Percentiles rank a stretch among this genome's conserved stretches.
phyloP scores from a whole-genome alignment of 2,888 invertebrate genomes.

The Eilema griseolum region DNA sequence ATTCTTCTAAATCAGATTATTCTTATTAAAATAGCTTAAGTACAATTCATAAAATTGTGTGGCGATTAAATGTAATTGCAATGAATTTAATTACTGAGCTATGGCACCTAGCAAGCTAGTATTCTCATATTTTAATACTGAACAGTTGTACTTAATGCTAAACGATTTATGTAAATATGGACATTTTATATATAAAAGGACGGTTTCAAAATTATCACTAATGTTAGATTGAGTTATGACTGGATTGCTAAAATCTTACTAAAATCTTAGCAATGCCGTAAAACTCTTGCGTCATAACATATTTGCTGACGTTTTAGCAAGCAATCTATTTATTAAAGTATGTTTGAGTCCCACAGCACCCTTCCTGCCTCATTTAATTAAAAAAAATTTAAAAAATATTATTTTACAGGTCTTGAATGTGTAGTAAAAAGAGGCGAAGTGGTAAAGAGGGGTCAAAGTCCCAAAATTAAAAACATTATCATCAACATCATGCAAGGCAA shows the following conservation, averaged over 20 bases:
- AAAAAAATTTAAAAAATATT: background rate
- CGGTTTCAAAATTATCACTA: slow-evolving; percentile 57
- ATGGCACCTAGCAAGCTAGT: slow-evolving; percentile 69
- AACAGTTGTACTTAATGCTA: slow-evolving; percentile 67
- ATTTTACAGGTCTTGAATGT: background rate
- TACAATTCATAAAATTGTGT: slow-evolving; percentile 14
- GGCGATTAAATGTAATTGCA: slow-evolving; percentile 19
- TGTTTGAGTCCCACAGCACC: background rate
- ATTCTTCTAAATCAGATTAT: background rate
- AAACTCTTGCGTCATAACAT: background rate
- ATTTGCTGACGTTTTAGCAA: background rate
- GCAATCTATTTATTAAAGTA: background rate
- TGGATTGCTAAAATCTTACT: background rate
- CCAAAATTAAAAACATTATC: background rate
- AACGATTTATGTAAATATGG: slow-evolving; percentile 40
- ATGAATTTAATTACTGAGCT: slow-evolving; percentile 47
- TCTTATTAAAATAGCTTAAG: slow-evolving; percentile 11
- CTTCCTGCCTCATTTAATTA: background rate
- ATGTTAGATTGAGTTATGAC: slow-evolving; percentile 3
- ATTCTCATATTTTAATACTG: slow-evolving; percentile 69
- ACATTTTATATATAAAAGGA: slow-evolving; percentile 53
- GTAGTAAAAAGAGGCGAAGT: background rate
- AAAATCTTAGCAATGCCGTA: slow-evolving; percentile 19
- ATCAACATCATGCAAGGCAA: background rate
- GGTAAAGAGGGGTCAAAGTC: background rate